Evolutionary conservation across 2,113 vertebrate genomes (phyloP).

Genomic region (Chaetops frenatus): DNA sequence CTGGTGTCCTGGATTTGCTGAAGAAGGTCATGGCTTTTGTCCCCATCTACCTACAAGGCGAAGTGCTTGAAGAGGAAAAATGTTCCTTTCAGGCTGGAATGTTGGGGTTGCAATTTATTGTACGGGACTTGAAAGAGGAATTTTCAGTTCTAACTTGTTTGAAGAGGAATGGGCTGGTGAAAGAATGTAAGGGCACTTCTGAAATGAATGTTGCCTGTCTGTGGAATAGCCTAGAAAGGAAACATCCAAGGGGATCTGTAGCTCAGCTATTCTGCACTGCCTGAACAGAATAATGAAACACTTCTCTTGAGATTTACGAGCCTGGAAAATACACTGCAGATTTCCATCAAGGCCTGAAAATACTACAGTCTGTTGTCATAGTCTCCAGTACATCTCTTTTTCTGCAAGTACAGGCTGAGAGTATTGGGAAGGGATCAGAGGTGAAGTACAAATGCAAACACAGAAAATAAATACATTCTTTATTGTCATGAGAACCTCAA

Average conservation of each 20-base stretch:
- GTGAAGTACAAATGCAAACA: neutral
- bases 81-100: slow-evolving; percentile 43
- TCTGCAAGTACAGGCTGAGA: neutral
- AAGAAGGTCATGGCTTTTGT: slow-evolving; percentile 11
- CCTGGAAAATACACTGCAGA: slow-evolving; percentile 61
- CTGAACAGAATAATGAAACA: slow-evolving; percentile 75
- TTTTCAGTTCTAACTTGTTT: slow-evolving; percentile 62
- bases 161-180: slow-evolving; percentile 59
- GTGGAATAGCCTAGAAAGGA: slow-evolving; percentile 45
- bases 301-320: slow-evolving; percentile 70
- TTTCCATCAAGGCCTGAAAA: slow-evolving; percentile 50
- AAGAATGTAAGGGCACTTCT: slow-evolving; percentile 61
- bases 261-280: slow-evolving; percentile 58
- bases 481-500: neutral
- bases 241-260: slow-evolving; percentile 63
- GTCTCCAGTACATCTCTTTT: neutral
- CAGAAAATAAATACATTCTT: neutral
- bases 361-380: neutral
- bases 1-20: neutral
- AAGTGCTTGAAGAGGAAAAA: slow-evolving; percentile 43
- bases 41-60: neutral
- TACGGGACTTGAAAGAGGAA: slow-evolving; percentile 28
- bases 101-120: slow-evolving; percentile 6
- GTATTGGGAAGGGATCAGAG: neutral
- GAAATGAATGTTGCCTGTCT: slow-evolving; percentile 59